Percentiles rank a stretch among this genome's conserved stretches.
Conservation (phyloP, 2,888 invertebrate genomes). For the Galerucella pusilla region DNA sequence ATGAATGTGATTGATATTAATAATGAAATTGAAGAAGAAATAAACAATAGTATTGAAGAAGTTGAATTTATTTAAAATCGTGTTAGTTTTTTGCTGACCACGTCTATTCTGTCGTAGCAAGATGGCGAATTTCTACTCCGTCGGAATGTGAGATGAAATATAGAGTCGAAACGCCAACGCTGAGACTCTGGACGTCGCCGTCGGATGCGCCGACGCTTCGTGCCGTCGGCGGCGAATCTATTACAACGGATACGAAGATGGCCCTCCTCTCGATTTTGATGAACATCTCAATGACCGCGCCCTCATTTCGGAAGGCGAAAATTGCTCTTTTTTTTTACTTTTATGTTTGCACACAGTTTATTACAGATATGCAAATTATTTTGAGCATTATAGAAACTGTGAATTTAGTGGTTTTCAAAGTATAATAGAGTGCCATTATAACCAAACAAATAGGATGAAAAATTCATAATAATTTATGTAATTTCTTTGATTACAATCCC, state of each 20-base stretch:
- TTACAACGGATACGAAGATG: slow-evolving; percentile 58
- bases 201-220: slow-evolving; percentile 47
- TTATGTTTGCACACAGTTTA: slow-evolving; percentile 7
- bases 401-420: too few species aligned
- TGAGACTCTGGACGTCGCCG: slow-evolving; percentile 54
- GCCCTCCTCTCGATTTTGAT: slow-evolving; percentile 67
- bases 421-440: too few species aligned
- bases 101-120: slow-evolving; percentile 52
- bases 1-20: not conserved
- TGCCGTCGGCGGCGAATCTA: slow-evolving; percentile 57
- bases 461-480: too few species aligned
- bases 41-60: too few species aligned
- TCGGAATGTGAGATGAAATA: slow-evolving; percentile 47
- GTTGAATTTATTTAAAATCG: not conserved
- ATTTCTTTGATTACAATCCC: too few species aligned
- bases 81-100: not conserved
- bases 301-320: slow-evolving; percentile 63
- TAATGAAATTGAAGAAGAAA: not conserved
- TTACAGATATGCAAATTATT: not conserved
- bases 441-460: too few species aligned
- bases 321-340: slow-evolving; percentile 62
- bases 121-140: slow-evolving; percentile 57
- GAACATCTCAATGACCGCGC: slow-evolving; percentile 66
- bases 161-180: slow-evolving; percentile 56
- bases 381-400: not conserved